These are phyloP conservation scores for Meandrina meandrites DNA, from an alignment of 92 coral and sea anemone species.

Conservation along the genomic window DNA sequence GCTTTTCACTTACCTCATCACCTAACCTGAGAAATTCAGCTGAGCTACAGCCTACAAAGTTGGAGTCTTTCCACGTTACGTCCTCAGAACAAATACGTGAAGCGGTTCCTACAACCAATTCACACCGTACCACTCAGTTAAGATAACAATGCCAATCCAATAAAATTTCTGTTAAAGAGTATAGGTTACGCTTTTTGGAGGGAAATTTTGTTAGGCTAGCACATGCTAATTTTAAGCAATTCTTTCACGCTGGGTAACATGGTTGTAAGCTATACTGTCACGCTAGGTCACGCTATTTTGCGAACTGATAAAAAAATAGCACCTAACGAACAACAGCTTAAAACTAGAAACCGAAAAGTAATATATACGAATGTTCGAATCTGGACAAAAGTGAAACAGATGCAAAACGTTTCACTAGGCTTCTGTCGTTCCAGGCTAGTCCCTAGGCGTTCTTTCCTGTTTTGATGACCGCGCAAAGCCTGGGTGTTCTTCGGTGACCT, in stretches of 20 bases:
- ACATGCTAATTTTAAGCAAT: too few species aligned
- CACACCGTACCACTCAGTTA: neutral
- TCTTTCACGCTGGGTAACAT: too few species aligned
- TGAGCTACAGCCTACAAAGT: constrained; percentile 56
- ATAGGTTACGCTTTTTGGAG: neutral
- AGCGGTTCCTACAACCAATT: constrained; percentile 6
- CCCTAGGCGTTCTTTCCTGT: too few species aligned
- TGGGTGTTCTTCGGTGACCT: too few species aligned
- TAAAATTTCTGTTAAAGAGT: neutral
- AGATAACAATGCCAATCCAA: neutral
- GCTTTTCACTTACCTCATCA: constrained; percentile 44
- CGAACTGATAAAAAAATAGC: neutral
- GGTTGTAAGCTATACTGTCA: too few species aligned
- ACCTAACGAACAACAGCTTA: too few species aligned
- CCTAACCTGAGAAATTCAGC: constrained; percentile 24
- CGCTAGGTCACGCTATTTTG: neutral
- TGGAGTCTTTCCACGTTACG: constrained; percentile 45
- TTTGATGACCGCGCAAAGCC: too few species aligned
- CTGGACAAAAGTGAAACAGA: neutral
- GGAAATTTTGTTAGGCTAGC: too few species aligned
- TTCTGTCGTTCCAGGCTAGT: neutral
- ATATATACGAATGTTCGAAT: neutral
- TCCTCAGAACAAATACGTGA: constrained; percentile 17
- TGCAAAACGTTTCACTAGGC: too few species aligned
- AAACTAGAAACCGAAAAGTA: neutral